phyloP scores from a whole-genome alignment of 2,113 vertebrate species.

The Ammodytes marinus region DNA sequence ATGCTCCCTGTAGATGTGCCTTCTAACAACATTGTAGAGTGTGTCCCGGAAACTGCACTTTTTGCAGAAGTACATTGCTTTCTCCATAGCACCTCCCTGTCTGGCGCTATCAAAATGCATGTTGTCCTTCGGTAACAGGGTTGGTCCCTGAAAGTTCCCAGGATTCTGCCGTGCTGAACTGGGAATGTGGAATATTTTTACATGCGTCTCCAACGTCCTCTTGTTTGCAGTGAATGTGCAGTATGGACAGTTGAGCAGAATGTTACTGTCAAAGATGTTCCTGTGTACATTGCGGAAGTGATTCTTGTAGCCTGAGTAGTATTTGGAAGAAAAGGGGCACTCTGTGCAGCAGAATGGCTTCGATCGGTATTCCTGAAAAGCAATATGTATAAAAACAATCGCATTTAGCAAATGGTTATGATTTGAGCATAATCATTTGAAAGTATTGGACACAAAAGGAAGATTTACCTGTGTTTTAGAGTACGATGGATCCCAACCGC shows the following conservation, averaged over 20 bases:
- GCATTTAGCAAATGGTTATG: neutral
- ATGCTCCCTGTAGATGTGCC: constrained; percentile 99
- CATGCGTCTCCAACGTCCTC: constrained; percentile 97
- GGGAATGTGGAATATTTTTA: constrained; percentile 97
- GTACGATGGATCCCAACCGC: constrained; percentile 94
- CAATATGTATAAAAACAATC: constrained; percentile 1
- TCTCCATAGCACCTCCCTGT: constrained; percentile 90
- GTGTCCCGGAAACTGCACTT: constrained; percentile 97
- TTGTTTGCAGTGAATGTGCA: constrained; percentile 97
- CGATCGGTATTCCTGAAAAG: constrained; percentile 92
- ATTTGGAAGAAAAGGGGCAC: constrained; percentile 97
- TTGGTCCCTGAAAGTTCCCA: constrained; percentile 55
- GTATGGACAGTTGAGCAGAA: constrained; percentile 97
- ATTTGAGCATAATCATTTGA: neutral
- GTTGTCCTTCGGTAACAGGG: constrained; percentile 56
- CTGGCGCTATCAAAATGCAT: constrained; percentile 88
- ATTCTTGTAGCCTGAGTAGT: constrained; percentile 99
- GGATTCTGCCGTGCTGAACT: constrained; percentile 86
- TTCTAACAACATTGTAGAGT: constrained; percentile 96
- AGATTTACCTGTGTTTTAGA: constrained; percentile 94
- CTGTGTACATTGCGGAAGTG: constrained; percentile 99
- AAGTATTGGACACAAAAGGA: neutral
- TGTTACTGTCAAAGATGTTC: constrained; percentile 94
- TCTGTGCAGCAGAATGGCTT: constrained; percentile 99
- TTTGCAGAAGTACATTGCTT: constrained; percentile 98